These are phyloP conservation scores for Mormyrops boulengeri DNA, from an alignment of 2,797 vertebrate genomes.

Conservation along the genomic window DNA sequence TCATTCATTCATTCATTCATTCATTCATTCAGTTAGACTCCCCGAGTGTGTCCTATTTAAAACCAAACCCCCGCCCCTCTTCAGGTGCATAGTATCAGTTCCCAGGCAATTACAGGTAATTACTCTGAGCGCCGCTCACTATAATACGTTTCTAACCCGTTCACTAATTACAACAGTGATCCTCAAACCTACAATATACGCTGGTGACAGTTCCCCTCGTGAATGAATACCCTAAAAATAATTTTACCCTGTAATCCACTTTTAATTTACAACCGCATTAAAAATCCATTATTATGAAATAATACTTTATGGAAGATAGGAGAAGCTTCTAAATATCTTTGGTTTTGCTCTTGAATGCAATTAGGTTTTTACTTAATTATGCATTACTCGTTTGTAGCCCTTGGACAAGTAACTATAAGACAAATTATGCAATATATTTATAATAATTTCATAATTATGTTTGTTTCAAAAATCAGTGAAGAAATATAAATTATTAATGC, in stretches of 20 bases:
- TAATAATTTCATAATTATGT: neutral
- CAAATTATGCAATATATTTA: neutral
- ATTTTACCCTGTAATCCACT: neutral
- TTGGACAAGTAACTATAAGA: neutral
- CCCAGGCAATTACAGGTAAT: neutral
- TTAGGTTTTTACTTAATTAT: neutral
- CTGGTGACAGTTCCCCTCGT: neutral
- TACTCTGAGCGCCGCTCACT: neutral
- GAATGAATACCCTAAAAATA: neutral
- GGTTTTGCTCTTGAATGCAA: neutral
- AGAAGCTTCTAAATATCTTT: neutral
- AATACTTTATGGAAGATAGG: neutral
- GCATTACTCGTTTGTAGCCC: neutral
- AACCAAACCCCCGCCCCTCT: no score
- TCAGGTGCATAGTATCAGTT: neutral
- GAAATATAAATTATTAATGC: neutral
- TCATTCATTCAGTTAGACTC: no score
- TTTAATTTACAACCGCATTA: neutral
- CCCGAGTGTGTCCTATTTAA: no score
- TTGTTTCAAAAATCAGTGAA: neutral
- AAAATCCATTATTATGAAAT: neutral
- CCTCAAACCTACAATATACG: constrained; percentile 42
- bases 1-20: no score
- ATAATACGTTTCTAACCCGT: neutral
- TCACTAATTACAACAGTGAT: neutral